Conservation (phyloP, 2,797 vertebrate species). For the Hapalemur alaotrensis region DNA sequence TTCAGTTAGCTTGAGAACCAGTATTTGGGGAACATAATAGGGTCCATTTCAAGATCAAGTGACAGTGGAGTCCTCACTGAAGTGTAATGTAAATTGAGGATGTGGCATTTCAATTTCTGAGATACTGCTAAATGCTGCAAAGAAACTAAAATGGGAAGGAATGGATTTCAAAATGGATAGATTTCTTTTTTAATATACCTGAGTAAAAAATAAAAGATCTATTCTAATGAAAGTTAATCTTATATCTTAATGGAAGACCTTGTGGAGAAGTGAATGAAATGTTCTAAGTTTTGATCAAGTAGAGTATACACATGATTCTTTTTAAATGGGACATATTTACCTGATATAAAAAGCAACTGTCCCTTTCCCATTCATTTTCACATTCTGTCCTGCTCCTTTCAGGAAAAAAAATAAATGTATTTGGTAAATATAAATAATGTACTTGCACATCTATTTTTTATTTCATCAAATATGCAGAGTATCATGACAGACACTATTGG, state of each 20-base stretch:
- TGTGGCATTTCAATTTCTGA: background rate
- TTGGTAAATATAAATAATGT: background rate
- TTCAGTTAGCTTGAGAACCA: background rate
- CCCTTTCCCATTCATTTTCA: background rate
- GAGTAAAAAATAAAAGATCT: background rate
- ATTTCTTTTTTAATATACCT: slow-evolving; percentile 23
- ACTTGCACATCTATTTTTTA: background rate
- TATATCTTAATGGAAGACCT: background rate
- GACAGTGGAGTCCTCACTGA: background rate
- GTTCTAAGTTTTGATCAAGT: slow-evolving; percentile 2
- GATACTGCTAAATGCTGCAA: slow-evolving; percentile 15
- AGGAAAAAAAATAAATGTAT: background rate
- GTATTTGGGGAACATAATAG: background rate
- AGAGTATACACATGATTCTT: background rate
- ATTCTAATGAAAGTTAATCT: background rate
- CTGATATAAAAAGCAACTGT: background rate
- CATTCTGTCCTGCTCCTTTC: background rate
- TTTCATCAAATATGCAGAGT: background rate
- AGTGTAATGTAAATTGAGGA: background rate
- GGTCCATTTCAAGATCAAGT: background rate
- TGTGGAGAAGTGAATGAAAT: background rate
- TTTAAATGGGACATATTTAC: background rate
- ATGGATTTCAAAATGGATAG: slow-evolving; percentile 17
- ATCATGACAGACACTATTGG: background rate
- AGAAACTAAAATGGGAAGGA: slow-evolving; percentile 15